Conservation (phyloP, 2,113 vertebrate genomes). For the Typhlomys cinereus region DNA sequence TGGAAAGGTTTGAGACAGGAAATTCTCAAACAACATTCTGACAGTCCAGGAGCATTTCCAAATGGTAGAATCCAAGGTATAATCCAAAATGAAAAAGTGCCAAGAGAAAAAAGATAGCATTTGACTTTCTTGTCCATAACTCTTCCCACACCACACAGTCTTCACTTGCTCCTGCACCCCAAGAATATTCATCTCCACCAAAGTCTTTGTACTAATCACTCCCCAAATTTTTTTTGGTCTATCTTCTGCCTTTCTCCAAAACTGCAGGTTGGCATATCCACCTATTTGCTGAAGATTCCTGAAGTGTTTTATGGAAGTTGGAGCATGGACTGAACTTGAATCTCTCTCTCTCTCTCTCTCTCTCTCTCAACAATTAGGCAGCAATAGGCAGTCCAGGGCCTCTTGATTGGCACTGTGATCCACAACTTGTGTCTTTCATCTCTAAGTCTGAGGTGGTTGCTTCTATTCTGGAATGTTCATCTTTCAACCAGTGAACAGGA, state of each 20-base stretch:
- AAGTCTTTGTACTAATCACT: background rate
- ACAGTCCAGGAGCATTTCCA: background rate
- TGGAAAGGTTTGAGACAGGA: background rate
- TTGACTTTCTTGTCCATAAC: constrained; percentile 23
- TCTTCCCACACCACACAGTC: no score
- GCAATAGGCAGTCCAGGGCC: background rate
- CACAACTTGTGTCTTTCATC: background rate
- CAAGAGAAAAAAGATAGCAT: background rate
- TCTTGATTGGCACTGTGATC: background rate
- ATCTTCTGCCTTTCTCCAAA: background rate
- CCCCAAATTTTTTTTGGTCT: no score
- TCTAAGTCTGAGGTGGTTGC: background rate
- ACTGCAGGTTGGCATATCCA: background rate
- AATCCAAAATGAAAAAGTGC: background rate
- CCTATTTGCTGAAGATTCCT: background rate
- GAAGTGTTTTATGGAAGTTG: background rate
- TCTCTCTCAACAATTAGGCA: background rate
- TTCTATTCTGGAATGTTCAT: background rate
- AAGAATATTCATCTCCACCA: background rate
- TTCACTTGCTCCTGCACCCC: background rate
- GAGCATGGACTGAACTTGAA: background rate
- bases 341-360: background rate
- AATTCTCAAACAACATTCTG: background rate
- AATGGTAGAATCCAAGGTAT: constrained; percentile 16
- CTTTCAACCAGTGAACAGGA: background rate